Percentiles rank a stretch among this genome's conserved stretches.
Evolutionary conservation across 2,113 vertebrate species (phyloP).

Genomic region (human): DNA sequence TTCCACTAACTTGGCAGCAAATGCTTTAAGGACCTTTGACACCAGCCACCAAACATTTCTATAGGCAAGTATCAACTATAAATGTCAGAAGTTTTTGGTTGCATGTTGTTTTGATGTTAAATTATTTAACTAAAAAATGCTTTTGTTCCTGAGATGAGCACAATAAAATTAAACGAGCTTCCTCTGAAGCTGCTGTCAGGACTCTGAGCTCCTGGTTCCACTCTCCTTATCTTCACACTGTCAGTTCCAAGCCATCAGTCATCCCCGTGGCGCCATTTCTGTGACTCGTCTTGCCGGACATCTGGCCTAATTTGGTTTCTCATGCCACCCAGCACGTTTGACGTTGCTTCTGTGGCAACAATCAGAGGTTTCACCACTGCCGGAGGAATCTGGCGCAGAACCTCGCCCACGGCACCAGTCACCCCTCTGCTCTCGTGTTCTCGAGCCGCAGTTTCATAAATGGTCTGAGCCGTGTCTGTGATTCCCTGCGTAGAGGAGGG

Average conservation of each 20-base stretch:
- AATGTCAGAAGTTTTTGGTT: constrained; percentile 78
- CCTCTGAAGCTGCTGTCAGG: constrained; percentile 59
- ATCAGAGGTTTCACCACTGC: constrained; percentile 97
- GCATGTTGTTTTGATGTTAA: constrained; percentile 72
- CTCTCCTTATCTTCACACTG: neutral
- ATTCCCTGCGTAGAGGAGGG: constrained; percentile 87
- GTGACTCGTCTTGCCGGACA: constrained; percentile 96
- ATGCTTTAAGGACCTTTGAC: constrained; percentile 74
- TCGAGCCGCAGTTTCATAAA: constrained; percentile 96
- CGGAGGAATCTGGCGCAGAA: constrained; percentile 96
- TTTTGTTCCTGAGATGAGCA: constrained; percentile 86
- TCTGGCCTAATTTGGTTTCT: constrained; percentile 98
- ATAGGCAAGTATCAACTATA: constrained; percentile 68
- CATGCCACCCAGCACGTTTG: constrained; percentile 97
- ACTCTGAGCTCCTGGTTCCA: neutral
- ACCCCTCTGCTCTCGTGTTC: constrained; percentile 98
- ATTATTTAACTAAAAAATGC: constrained; percentile 71
- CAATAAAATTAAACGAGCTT: constrained; percentile 60
- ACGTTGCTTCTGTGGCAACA: constrained; percentile 97
- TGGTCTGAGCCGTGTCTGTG: constrained; percentile 96
- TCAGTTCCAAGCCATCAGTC: constrained; percentile 79
- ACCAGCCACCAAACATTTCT: constrained; percentile 69
- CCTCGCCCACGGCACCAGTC: constrained; percentile 96
- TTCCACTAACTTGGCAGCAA: constrained; percentile 73
- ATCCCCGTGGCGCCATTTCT: constrained; percentile 96